Percentiles rank a stretch among this genome's conserved stretches.
Conservation (phyloP, 2,797 vertebrate genomes). For the Eremophila alpestris region DNA sequence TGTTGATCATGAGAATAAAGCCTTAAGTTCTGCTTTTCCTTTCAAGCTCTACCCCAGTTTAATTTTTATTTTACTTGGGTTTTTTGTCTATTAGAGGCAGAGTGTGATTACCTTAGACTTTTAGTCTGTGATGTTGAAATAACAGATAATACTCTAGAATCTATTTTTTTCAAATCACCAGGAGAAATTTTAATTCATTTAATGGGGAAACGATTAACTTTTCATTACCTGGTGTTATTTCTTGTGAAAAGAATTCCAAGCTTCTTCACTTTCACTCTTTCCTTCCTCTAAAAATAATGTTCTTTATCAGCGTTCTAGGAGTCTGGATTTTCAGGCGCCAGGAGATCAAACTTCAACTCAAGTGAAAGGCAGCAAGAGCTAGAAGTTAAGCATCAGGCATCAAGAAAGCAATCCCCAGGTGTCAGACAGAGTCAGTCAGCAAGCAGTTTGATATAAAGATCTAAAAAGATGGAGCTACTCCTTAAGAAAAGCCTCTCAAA, state of each 20-base stretch:
- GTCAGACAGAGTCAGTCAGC: conserved; percentile 9
- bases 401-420: neutral
- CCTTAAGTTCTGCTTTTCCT: neutral
- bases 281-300: neutral
- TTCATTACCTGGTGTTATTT: neutral
- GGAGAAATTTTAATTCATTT: neutral
- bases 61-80: neutral
- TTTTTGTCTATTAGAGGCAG: neutral
- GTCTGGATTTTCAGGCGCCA: neutral
- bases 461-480: neutral
- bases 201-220: neutral
- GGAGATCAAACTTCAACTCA: neutral
- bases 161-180: neutral
- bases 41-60: neutral
- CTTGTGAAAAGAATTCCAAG: neutral
- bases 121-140: neutral
- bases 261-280: neutral
- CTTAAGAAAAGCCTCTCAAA: neutral
- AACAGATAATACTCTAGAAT: neutral
- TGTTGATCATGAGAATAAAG: neutral
- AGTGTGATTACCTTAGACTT: neutral
- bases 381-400: neutral
- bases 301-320: neutral
- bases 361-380: neutral
- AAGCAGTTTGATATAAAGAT: neutral